Evolutionary conservation across 2,888 invertebrate species (phyloP).

Genomic region (Polyommatus icarus): DNA sequence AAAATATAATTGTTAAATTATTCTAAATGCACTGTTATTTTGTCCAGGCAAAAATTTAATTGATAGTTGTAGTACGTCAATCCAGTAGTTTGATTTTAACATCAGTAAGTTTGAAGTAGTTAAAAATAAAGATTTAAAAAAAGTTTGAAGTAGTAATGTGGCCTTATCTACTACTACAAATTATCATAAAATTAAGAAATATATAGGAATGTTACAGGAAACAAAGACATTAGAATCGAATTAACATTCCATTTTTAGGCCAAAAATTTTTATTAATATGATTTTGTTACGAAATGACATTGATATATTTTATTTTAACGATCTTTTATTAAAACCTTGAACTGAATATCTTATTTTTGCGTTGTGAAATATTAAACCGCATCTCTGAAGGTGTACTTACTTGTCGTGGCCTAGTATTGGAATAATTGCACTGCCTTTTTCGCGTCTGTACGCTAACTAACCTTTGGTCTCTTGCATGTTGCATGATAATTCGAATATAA

Average conservation of each 20-base stretch:
- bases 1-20: too few species aligned
- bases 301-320: background rate
- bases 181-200: background rate
- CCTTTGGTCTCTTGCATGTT: background rate
- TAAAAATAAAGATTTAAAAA: too few species aligned
- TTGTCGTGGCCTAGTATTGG: background rate
- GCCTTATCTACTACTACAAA: background rate
- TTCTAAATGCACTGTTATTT: too few species aligned
- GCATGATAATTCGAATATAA: background rate
- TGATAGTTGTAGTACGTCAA: background rate
- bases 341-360: background rate
- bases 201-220: background rate
- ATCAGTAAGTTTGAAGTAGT: too few species aligned
- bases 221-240: background rate
- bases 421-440: conserved; percentile 21
- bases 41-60: background rate
- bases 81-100: too few species aligned
- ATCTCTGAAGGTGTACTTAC: background rate
- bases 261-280: background rate
- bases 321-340: background rate
- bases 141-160: background rate
- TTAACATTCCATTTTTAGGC: background rate
- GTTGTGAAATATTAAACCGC: background rate
- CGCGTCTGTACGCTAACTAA: background rate
- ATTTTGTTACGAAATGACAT: background rate